phyloP scores from a whole-genome alignment of 2,888 invertebrate genomes.

The Rhorus exstirpatorius region DNA sequence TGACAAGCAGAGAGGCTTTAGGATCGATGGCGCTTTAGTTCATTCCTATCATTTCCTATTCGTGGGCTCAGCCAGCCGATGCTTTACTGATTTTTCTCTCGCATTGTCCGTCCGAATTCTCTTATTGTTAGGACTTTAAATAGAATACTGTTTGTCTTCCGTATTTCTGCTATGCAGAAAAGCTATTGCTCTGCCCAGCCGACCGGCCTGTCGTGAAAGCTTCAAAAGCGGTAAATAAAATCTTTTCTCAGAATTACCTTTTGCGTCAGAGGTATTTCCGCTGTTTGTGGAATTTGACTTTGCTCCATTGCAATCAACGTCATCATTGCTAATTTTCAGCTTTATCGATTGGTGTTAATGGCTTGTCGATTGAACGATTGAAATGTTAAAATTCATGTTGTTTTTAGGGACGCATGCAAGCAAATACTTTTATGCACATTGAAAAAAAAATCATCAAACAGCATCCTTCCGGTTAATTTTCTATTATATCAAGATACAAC shows the following conservation, averaged over 20 bases:
- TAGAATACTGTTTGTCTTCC: constrained; percentile 56
- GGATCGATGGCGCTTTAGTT: constrained; percentile 73
- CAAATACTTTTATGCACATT: no score
- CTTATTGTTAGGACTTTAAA: constrained; percentile 70
- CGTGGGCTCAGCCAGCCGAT: constrained; percentile 52
- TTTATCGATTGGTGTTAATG: no score
- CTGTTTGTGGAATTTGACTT: neutral
- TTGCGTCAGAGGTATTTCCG: neutral
- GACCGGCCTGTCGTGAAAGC: constrained; percentile 15
- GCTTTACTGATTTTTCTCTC: constrained; percentile 33
- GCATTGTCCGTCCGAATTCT: constrained; percentile 63
- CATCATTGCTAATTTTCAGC: no score
- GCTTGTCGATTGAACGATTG: no score
- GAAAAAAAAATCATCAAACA: no score
- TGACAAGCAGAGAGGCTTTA: constrained; percentile 37
- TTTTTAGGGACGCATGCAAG: no score
- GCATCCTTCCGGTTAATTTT: no score
- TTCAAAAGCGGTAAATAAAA: constrained; percentile 24
- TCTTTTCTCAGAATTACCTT: neutral
- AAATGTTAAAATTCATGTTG: no score
- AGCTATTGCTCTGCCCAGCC: constrained; percentile 12
- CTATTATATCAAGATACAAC: no score
- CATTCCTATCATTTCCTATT: constrained; percentile 69
- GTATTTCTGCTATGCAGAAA: constrained; percentile 14
- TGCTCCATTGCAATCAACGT: neutral